Conservation (phyloP, 2,888 invertebrate species). For the Nomada flava region DNA sequence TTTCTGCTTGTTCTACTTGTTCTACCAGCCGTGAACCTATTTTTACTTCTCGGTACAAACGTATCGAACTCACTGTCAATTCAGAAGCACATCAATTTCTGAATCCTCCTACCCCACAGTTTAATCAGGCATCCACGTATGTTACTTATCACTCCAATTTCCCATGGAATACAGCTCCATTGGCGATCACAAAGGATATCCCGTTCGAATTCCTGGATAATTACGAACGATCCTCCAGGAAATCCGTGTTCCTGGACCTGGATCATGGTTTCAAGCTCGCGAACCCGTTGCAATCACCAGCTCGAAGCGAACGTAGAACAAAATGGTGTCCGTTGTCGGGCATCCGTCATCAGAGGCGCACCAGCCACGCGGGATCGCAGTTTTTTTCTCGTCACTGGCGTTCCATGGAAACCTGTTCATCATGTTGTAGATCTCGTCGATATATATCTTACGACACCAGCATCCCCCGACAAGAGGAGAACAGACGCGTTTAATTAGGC, state of each 20-base stretch:
- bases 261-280: neutral
- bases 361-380: conserved; percentile 23
- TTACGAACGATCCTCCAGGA: neutral
- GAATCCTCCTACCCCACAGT: too few species aligned
- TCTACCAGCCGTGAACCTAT: too few species aligned
- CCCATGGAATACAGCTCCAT: too few species aligned
- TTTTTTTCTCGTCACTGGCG: conserved; percentile 48
- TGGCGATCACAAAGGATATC: neutral
- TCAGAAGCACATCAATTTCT: too few species aligned
- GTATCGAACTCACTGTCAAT: too few species aligned
- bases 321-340: conserved; percentile 33
- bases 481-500: conserved; percentile 57
- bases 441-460: conserved; percentile 36
- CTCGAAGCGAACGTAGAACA: conserved; percentile 1
- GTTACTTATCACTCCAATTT: too few species aligned
- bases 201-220: neutral
- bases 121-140: too few species aligned
- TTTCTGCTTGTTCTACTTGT: too few species aligned
- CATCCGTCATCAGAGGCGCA: conserved; percentile 41
- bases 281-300: conserved; percentile 26
- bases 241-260: neutral
- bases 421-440: conserved; percentile 53
- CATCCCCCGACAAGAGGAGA: conserved; percentile 34
- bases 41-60: too few species aligned
- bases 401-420: conserved; percentile 59